phyloP scores from a whole-genome alignment of 2,113 vertebrate species.

The Actinemys pallida region DNA sequence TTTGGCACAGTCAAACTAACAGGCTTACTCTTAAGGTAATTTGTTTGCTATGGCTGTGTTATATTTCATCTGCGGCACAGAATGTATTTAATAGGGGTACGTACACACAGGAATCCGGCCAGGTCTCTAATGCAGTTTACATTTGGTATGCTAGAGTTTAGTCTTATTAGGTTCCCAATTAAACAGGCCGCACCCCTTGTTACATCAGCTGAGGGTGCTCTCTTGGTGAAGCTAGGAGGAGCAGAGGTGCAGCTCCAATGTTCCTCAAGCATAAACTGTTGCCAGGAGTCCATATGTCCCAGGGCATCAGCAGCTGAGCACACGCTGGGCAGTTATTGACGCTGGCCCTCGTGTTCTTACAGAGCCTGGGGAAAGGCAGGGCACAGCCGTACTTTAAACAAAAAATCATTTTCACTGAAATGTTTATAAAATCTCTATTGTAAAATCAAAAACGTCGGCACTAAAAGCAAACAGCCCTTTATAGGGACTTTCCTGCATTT shows the following conservation, averaged over 20 bases:
- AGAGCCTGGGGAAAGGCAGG: neutral
- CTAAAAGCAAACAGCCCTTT: neutral
- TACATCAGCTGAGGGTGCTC: neutral
- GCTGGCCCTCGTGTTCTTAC: neutral
- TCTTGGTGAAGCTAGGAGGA: neutral
- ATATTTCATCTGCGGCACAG: accelerated
- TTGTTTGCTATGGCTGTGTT: neutral
- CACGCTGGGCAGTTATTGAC: neutral
- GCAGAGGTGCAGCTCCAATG: neutral
- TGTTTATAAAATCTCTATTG: neutral
- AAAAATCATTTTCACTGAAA: neutral
- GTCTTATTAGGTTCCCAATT: neutral
- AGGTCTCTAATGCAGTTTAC: neutral
- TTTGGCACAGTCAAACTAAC: neutral
- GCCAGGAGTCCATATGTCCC: neutral
- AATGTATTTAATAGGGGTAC: neutral
- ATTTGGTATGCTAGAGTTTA: neutral
- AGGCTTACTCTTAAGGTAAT: neutral
- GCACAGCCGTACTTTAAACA: neutral
- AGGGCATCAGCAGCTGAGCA: neutral
- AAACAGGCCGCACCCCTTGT: neutral
- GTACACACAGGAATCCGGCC: neutral
- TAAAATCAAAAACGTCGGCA: neutral
- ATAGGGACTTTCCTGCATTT: neutral
- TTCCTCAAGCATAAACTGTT: neutral